Evolutionary conservation across 2,113 vertebrate species (phyloP).

Genomic region (Nyctibius bracteatus): DNA sequence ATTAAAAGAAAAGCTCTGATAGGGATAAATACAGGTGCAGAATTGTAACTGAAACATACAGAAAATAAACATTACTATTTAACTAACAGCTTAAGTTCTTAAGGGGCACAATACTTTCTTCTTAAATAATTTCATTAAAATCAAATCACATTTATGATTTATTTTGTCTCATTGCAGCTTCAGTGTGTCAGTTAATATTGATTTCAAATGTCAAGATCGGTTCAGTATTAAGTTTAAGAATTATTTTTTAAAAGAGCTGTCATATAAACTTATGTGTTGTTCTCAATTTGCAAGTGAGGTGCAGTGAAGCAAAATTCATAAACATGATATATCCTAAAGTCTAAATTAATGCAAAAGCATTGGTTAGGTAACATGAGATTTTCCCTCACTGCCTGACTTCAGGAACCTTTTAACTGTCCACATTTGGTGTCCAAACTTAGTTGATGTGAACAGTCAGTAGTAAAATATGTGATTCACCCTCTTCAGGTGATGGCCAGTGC

Average conservation of each 20-base stretch:
- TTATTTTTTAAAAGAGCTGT: background rate
- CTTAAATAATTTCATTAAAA: background rate
- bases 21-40: background rate
- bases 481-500: background rate
- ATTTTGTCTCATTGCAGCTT: background rate
- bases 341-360: background rate
- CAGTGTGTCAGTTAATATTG: background rate
- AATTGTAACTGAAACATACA: background rate
- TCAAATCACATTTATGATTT: background rate
- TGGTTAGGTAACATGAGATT: background rate
- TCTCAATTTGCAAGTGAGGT: background rate
- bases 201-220: background rate
- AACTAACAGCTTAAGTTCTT: background rate
- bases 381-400: background rate
- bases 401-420: background rate
- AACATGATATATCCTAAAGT: background rate
- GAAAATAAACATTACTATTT: background rate
- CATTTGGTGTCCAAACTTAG: background rate
- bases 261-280: background rate
- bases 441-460: accelerated
- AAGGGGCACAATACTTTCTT: background rate
- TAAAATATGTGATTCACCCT: background rate
- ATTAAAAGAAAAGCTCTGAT: background rate
- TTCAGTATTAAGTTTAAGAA: background rate
- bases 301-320: background rate